Evolutionary conservation across 2,113 vertebrate genomes (phyloP), one percentile per base, ranked within the genome.

Genomic region (Prionailurus bengalensis): DNA sequence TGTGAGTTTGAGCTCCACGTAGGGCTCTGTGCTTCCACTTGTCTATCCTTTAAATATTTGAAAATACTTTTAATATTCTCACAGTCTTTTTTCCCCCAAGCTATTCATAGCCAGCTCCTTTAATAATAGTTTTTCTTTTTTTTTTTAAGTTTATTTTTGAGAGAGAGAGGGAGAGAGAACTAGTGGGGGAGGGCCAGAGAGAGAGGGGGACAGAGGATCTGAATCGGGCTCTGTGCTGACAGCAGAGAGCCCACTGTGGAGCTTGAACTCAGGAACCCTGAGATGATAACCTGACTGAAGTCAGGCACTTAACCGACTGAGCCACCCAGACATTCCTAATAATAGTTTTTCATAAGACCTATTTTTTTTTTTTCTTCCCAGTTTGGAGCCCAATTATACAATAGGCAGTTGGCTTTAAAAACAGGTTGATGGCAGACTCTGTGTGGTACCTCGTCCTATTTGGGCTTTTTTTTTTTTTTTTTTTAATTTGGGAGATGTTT

Each of bases 11-110:
- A 45, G 45, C 45, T 7, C 45, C 45, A 9, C 45, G 45, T 45
- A 9, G 45, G 45, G 45, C 45, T 9, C 45, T 45, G 8, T 45
- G 1, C 45, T 95, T 79, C 80, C 16, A 48, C 23, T 89, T 81
- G 45, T 79, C 36, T 83, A 3, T 61, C 36, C 31, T 91, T 97
- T 55, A 93, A 29, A 63, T 94, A 79, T n/a, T 82, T 81, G 31
- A 80, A 90, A 94, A 78, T 91, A 42, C 7, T 33, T 95, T 93
- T 82, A 21, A 70, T 93, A n/a, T 94, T 86, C 73, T 92, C 19
- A 79, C 16, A 63, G n/a, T 91, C 29, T 85, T 93, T 93, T 63
- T 81, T 36, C n/a, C 4, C 36, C 42, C 13, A 70, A 9, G 14
- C 36, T 88, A 3, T 85, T 91, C 53, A 48, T 53, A 85, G 73